Base-by-base conservation (phyloP, 2,888 invertebrate genomes). In the Luperina testacea region DNA sequence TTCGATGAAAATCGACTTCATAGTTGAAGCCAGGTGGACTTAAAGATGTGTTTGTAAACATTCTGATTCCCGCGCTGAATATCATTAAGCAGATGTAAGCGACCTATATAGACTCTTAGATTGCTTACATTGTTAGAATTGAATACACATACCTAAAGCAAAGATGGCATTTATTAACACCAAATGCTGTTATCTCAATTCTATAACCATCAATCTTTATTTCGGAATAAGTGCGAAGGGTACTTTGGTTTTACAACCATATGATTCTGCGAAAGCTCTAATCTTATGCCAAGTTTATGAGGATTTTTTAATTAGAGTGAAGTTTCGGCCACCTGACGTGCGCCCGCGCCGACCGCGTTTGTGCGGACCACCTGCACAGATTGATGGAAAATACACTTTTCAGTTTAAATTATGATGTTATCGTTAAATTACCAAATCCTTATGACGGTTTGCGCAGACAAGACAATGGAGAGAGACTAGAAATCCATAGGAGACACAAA, bases 1-100 rank as follows among this genome's bases (percentile, higher is more conserved):
- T 8, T 48, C n/a, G 76, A 64, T 42, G 13, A 17, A 59, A 75
- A 80, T 70, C 57, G 24, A 80, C 17, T 70, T 64, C 42, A 64
- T 13, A 64, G 45, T 63, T 32, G 59, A 76, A 61, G 42, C 81
- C 64, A 69, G 80, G 48, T 63, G 73, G 72, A 75, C 24, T 51
- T 53, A 24, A 45, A 51, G 61, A 83, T 38, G 69, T 65, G 63
- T 74, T 72, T 80, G 70, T 84, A 83, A 80, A 84, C 81, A 84
- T 67, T 73, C 61, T 38, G 45, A 63, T 59, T 69, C 59, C 27
- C 45, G 38, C 38, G 38, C 38, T 38, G 5, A 38, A 38, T 38
- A 70, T 75, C 72, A 69, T 15, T 59, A 64, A 51, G 27, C 79
- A 83, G 74, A 68, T 59, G 74, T 74, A 64, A 78, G 48, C 48